A percentile compares a stretch with the other conserved stretches of the same genome.
Evolutionary conservation across 2,888 invertebrate species (phyloP).

Genomic region (Cryptophagus acutangulus): DNA sequence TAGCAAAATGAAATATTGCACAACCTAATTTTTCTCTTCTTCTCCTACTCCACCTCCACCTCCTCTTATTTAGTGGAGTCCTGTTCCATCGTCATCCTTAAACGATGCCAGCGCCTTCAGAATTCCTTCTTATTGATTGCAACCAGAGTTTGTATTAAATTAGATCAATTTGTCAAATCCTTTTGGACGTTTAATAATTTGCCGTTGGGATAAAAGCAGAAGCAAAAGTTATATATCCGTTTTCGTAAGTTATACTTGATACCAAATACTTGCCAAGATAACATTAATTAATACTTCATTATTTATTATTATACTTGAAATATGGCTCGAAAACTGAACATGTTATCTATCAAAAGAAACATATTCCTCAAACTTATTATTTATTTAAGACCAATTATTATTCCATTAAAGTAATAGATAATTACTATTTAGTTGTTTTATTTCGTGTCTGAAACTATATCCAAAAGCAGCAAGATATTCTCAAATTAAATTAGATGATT

Average conservation of each 20-base stretch:
- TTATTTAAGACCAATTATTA: too few relatives aligned
- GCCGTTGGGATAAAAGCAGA: constrained; percentile 30
- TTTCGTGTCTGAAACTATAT: too few relatives aligned
- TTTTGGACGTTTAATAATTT: constrained; percentile 36
- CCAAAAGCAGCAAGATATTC: too few relatives aligned
- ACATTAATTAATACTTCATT: constrained; percentile 9
- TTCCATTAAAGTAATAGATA: too few relatives aligned
- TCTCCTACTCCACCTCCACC: not conserved
- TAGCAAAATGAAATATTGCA: constrained; percentile 29
- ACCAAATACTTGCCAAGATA: constrained; percentile 29
- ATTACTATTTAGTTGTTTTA: too few relatives aligned
- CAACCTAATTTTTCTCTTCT: constrained; percentile 4
- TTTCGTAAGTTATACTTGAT: constrained; percentile 31
- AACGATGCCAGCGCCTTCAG: constrained; percentile 14
- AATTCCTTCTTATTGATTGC: constrained; percentile 26
- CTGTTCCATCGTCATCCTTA: constrained; percentile 1
- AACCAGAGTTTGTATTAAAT: constrained; percentile 33
- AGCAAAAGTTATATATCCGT: constrained; percentile 31
- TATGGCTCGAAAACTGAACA: too few relatives aligned
- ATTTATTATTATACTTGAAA: not conserved
- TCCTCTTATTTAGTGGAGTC: not conserved
- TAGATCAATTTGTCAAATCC: constrained; percentile 40
- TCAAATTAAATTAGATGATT: too few relatives aligned
- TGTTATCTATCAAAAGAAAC: too few relatives aligned
- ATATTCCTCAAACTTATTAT: too few relatives aligned